Evolutionary conservation across 2,888 invertebrate genomes (phyloP), one percentile per base, ranked within the genome.

Genomic region (Ectemnius continuus): DNA sequence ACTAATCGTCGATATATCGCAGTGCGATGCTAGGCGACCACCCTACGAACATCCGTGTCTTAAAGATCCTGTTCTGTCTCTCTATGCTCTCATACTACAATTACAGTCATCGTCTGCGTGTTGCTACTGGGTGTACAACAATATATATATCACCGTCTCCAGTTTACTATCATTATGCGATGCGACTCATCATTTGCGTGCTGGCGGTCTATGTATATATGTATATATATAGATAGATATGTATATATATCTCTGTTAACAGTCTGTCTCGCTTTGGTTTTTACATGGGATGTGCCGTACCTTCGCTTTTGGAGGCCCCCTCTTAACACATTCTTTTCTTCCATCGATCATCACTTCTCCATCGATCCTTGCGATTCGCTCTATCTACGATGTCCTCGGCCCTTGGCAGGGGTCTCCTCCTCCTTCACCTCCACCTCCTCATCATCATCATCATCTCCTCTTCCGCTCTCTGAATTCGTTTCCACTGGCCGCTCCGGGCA

Each of bases 231-330:
- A 36, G 4, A 36, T 11, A 36, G 5, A 36, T 36, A 36, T 36
- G 5, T 28, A 23, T 56, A 16, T 65, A 20, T 59, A 6, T 46
- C 46, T 11, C 1, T 47, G 26, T 52, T 16, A 57, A 48, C 59
- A 45, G 2, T 61, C 52, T 45, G 60, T 59, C 61, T 57, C 59
- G 36, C 36, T 36, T 48, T 47, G 58, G 67, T 70, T 61, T 14
- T 61, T 69, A 60, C 64, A 57, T 62, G 67, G 57, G 47, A 36
- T 36, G 65, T 47, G 70, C 70, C 63, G 78, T 77, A 71, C 74
- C 74, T 78, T 71, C 65, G 36, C 56, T n/a, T 63, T 46, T 70
- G 45, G 58, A 14, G 16, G 52, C 16, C 52, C 14, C 14, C 52
- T 52, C n/a, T 52, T 23, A 23, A 52, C 4, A 52, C 52, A 16